A percentile compares a stretch with the other conserved stretches of the same genome.
Evolutionary conservation across 2,113 vertebrate genomes (phyloP).

Genomic region (Bothrops jararaca): DNA sequence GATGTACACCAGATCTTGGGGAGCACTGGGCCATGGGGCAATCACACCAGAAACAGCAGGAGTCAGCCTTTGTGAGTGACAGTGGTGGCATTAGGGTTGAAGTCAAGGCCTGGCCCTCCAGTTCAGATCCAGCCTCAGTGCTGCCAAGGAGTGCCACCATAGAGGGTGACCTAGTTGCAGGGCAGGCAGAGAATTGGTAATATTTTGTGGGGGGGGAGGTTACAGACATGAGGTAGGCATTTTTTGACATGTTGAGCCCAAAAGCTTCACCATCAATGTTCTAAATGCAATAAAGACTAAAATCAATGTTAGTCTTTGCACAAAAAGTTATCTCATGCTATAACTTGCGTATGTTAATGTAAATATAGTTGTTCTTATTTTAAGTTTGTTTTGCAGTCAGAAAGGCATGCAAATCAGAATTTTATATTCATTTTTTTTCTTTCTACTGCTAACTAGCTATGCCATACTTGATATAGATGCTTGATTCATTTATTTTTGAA

Average conservation of each 20-base stretch:
- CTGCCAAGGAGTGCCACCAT: background rate
- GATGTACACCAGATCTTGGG: background rate
- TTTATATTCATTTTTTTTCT: background rate
- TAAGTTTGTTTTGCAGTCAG: background rate
- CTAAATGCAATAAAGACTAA: background rate
- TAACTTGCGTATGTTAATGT: constrained; percentile 18
- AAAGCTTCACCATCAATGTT: background rate
- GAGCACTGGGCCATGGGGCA: background rate
- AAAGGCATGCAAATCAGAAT: background rate
- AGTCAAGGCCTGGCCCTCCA: background rate
- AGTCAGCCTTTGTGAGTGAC: background rate
- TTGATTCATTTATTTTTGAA: background rate
- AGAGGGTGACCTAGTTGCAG: background rate
- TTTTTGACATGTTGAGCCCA: background rate
- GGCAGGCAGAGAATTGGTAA: background rate
- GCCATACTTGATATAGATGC: background rate
- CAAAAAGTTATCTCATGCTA: constrained; percentile 2
- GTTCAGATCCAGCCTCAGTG: too few relatives aligned
- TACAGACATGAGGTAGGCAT: background rate
- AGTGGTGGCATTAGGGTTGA: background rate
- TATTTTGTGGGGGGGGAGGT: background rate
- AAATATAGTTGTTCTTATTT: background rate
- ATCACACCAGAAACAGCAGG: background rate
- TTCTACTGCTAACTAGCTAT: background rate
- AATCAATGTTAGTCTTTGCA: background rate